phyloP scores from a whole-genome alignment of 2,888 invertebrate genomes.

The Myathropa florea region DNA sequence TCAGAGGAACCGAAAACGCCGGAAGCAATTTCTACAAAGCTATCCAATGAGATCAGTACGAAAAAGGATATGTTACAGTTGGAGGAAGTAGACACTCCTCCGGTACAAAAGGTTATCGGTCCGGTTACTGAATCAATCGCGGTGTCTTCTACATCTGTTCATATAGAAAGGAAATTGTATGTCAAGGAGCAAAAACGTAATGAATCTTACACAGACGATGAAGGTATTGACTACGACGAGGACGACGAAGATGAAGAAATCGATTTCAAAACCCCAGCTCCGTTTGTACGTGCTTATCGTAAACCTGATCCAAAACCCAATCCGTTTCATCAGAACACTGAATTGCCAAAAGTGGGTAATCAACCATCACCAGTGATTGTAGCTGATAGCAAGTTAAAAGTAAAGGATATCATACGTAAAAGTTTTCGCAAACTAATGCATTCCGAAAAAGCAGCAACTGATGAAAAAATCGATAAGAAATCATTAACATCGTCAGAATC shows the following conservation, averaged over 20 bases:
- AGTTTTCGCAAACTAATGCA: constrained; percentile 78
- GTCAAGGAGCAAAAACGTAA: neutral
- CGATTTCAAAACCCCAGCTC: constrained; percentile 77
- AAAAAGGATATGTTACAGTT: neutral
- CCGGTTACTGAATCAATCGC: neutral
- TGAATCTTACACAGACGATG: constrained; percentile 51
- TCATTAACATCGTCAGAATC: constrained; percentile 21
- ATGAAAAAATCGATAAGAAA: constrained; percentile 51
- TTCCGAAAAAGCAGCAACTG: constrained; percentile 65
- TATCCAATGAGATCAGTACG: neutral
- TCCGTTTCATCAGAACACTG: constrained; percentile 71
- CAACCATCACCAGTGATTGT: constrained; percentile 29
- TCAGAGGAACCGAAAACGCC: constrained; percentile 44
- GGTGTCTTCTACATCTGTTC: neutral
- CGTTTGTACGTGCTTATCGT: constrained; percentile 79
- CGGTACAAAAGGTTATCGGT: constrained; percentile 9
- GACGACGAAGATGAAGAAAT: constrained; percentile 72
- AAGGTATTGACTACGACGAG: constrained; percentile 70
- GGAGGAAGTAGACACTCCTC: constrained; percentile 59
- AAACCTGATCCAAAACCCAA: constrained; percentile 69
- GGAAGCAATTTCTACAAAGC: neutral
- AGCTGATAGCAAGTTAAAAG: constrained; percentile 69
- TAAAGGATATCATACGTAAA: constrained; percentile 77
- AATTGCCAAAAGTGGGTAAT: constrained; percentile 73
- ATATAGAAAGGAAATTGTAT: neutral